phyloP scores from a whole-genome alignment of 2,113 vertebrate genomes.

The Mohoua ochrocephala region DNA sequence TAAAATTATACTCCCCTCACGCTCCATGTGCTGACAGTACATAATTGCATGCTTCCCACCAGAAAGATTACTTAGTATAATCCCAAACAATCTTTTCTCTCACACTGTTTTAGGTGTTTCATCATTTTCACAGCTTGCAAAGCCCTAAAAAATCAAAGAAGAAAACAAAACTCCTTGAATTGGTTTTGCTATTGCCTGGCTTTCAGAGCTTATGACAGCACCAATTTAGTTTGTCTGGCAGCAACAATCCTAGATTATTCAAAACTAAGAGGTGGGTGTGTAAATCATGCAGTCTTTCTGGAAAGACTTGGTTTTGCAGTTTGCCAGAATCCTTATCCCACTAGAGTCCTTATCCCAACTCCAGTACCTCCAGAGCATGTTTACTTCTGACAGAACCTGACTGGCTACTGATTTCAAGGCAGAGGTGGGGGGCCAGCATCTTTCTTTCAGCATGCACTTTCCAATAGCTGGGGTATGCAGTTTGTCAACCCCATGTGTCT shows the following conservation, averaged over 20 bases:
- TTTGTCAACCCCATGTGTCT: background rate
- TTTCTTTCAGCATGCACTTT: background rate
- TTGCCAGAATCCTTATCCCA: background rate
- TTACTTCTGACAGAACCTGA: background rate
- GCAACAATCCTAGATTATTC: slow-evolving; percentile 25
- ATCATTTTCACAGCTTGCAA: slow-evolving; percentile 25
- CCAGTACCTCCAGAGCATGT: background rate
- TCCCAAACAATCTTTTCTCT: background rate
- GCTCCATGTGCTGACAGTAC: slow-evolving; percentile 30
- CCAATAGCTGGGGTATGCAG: background rate
- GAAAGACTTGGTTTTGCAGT: background rate
- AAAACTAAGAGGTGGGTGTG: slow-evolving; percentile 25
- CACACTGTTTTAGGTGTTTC: background rate
- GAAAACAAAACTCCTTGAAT: slow-evolving; percentile 5
- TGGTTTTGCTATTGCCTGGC: background rate
- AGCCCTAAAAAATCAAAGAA: background rate
- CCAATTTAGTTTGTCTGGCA: slow-evolving; percentile 32
- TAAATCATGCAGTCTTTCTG: background rate
- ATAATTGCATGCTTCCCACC: slow-evolving; percentile 43
- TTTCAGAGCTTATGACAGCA: slow-evolving; percentile 36
- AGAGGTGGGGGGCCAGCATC: background rate
- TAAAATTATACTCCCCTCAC: slow-evolving; percentile 53
- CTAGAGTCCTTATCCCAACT: no score
- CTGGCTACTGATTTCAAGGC: background rate
- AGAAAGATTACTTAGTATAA: slow-evolving; percentile 44